Conservation (phyloP, 2,113 vertebrate species). For the Phalacrocorax pelagicus region DNA sequence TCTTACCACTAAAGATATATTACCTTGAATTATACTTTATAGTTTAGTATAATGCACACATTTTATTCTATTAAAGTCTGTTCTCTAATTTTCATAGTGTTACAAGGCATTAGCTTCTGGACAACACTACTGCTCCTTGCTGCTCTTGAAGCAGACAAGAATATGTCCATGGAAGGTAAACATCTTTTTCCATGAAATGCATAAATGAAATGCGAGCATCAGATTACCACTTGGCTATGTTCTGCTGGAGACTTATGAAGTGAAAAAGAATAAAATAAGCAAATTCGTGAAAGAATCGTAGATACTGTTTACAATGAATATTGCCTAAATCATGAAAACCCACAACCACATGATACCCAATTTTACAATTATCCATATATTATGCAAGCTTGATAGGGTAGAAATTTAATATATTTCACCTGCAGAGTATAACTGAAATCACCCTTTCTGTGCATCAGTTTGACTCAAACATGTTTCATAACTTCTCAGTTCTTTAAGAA, state of each 20-base stretch:
- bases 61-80: not conserved
- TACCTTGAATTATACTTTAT: not conserved
- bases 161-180: not conserved
- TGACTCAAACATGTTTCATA: not conserved
- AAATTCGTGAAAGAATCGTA: not conserved
- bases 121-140: not conserved
- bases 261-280: not conserved
- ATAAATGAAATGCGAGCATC: not conserved
- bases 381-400: not conserved
- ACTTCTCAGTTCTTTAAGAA: not conserved
- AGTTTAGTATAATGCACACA: not conserved
- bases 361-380: not conserved
- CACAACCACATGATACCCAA: accelerated
- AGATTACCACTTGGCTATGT: not conserved
- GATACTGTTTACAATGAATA: not conserved
- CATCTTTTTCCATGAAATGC: not conserved
- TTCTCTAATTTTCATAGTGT: not conserved
- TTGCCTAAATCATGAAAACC: not conserved
- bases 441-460: not conserved
- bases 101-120: not conserved
- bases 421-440: not conserved
- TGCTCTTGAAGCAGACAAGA: not conserved
- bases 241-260: not conserved
- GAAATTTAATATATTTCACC: not conserved
- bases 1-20: not conserved